A percentile compares a stretch with the other conserved stretches of the same genome.
Evolutionary conservation across 2,113 vertebrate species (phyloP).

Genomic region (Leiothrix lutea): DNA sequence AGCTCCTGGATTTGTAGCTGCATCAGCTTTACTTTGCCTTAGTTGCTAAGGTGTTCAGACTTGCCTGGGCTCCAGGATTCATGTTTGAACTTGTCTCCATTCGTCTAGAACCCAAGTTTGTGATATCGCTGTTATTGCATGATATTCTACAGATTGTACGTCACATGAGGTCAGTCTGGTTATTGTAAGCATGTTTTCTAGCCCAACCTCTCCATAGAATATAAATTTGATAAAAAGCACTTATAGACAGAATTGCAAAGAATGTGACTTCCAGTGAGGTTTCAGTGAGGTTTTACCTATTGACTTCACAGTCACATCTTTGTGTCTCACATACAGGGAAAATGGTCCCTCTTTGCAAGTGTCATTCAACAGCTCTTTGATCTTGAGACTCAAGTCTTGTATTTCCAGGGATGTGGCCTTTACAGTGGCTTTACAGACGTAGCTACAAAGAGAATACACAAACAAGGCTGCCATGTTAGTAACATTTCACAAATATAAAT

Average conservation of each 20-base stretch:
- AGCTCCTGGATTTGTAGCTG: not conserved
- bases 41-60: not conserved
- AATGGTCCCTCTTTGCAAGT: conserved; percentile 1
- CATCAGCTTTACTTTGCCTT: not conserved
- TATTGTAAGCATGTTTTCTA: not conserved
- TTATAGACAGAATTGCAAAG: not conserved
- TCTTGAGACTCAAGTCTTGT: not conserved
- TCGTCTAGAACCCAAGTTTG: not conserved
- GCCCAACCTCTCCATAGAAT: not conserved
- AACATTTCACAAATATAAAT: not conserved
- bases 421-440: conserved; percentile 52
- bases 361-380: conserved; percentile 5
- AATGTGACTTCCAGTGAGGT: not conserved
- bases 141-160: not conserved
- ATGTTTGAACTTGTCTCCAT: not conserved
- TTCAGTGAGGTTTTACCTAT: conserved; percentile 61
- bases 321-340: conserved; percentile 11
- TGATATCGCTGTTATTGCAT: not conserved
- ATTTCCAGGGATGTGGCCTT: conserved; percentile 43
- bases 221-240: not conserved
- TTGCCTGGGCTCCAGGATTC: not conserved
- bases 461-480: not conserved
- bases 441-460: conserved; percentile 43
- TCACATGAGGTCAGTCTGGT: not conserved
- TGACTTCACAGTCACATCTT: conserved; percentile 13